Evolutionary conservation across 1,140 invertebrate genomes (phyloP).

Genomic region (Pseudomyrmex cubaensis): DNA sequence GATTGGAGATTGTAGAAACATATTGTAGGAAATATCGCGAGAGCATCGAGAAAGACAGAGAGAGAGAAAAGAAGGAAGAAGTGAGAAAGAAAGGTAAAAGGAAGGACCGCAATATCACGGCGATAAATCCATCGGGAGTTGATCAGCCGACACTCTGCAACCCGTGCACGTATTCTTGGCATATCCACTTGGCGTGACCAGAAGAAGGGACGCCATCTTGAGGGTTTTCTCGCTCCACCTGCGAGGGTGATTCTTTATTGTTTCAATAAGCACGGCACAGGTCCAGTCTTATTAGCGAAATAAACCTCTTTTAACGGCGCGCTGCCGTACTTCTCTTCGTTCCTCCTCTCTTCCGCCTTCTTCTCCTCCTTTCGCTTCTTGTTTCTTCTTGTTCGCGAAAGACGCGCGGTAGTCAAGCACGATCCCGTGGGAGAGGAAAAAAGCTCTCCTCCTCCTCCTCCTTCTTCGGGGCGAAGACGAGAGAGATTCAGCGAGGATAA

Average conservation of each 20-base stretch:
- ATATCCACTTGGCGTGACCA: conserved; percentile 75
- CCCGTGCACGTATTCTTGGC: conserved; percentile 76
- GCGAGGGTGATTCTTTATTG: conserved; percentile 84
- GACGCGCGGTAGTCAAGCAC: conserved; percentile 8
- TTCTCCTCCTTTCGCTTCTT: conserved; percentile 15
- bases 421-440: conserved; percentile 39
- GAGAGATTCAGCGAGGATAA: conserved; percentile 59
- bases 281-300: conserved; percentile 85
- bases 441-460: conserved; percentile 1
- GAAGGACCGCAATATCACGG: conserved; percentile 76
- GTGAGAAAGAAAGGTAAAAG: conserved; percentile 5
- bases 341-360: not conserved
- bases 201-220: conserved; percentile 73
- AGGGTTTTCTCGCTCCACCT: conserved; percentile 67
- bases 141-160: conserved; percentile 75
- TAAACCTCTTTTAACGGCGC: conserved; percentile 85
- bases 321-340: conserved; percentile 45
- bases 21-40: conserved; percentile 52
- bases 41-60: conserved; percentile 20
- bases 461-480: conserved; percentile 35
- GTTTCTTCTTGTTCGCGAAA: not conserved
- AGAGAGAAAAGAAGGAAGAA: not conserved
- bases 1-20: conserved; percentile 34
- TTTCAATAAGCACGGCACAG: conserved; percentile 84
- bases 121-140: conserved; percentile 82